Percentiles rank a stretch among this genome's conserved stretches.
phyloP scores from a whole-genome alignment of 2,113 vertebrate species.

The Oncorhynchus nerka region DNA sequence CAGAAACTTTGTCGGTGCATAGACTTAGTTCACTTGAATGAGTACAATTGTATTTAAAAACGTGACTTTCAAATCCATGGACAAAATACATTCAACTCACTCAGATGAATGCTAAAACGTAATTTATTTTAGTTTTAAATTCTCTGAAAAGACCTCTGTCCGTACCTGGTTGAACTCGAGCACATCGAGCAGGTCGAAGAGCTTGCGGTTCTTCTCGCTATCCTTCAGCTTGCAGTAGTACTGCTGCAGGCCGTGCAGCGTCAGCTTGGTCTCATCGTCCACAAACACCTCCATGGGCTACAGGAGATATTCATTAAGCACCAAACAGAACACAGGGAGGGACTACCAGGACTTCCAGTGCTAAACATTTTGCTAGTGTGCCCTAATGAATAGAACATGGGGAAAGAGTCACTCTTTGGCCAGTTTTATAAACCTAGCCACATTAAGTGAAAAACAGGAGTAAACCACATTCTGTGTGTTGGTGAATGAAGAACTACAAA shows the following conservation, averaged over 20 bases:
- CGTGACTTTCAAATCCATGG: not conserved
- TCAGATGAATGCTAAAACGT: no score
- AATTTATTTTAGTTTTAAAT: not conserved
- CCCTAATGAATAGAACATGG: no score
- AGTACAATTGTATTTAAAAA: not conserved
- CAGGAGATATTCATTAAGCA: not conserved
- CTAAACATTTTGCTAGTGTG: no score
- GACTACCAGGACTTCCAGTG: no score
- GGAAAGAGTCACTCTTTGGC: not conserved
- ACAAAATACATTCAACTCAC: not conserved
- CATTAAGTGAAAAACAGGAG: not conserved
- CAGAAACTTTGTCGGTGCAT: no score
- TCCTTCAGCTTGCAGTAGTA: constrained; percentile 89
- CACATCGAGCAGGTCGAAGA: constrained; percentile 86
- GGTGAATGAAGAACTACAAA: no score
- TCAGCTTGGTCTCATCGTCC: constrained; percentile 88
- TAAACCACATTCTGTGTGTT: constrained; percentile 6
- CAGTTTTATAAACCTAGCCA: not conserved
- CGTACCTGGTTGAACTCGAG: constrained; percentile 87
- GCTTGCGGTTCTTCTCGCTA: constrained; percentile 88
- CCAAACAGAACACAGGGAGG: no score
- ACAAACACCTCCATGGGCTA: constrained; percentile 92
- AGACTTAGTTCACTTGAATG: no score
- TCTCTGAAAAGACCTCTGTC: not conserved
- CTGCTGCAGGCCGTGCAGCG: constrained; percentile 86